Evolutionary conservation across 2,797 vertebrate species (phyloP), one percentile per base, ranked within the genome.

Genomic region (Glossophaga mutica): DNA sequence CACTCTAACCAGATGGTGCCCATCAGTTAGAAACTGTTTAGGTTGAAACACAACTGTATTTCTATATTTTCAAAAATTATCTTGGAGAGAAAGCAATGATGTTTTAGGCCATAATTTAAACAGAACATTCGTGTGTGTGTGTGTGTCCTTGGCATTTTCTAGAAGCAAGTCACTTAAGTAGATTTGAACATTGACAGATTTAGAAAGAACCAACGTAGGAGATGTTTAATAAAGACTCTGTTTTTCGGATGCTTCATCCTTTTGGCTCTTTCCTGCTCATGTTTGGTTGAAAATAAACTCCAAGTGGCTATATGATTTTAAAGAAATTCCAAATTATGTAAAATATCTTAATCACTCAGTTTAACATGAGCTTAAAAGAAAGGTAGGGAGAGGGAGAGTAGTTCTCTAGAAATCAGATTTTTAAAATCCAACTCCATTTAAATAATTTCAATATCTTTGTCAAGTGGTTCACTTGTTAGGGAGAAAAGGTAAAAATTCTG

Each of bases 261-360:
- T 95, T 87, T 74, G 71, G 87, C 65, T 94, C 42, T 82, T 50
- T 91, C 4, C 4, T 93, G 3, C 26, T 8, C 57, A 37, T 70
- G n/a, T 74, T 48, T 74, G 39, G n/a, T 65, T 90, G 82, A 88
- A 97, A 97, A 74, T 94, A 79, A 92, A 95, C 79, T 91, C 96
- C 21, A 70, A 92, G 21, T 76, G 78, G 81, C 71, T 84, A 52
- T 73, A 10, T 70, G 42, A 76, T 62, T 94, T 88, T 92, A 90
- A 88, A 90, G 93, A 93, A 84, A 94, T 91, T 44, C 39, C 65
- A 96, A 70, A 50, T 92, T 81, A 85, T 44, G 22, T 57, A 39
- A 89, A 94, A 94, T 19, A 92, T 87, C 12, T 52, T 48, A 34
- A 48, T 89, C 19, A n/a, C 42, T 67, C 32, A 48, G 52, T 88